phyloP scores from a whole-genome alignment of 2,113 vertebrate genomes.

The Carassius carassius region DNA sequence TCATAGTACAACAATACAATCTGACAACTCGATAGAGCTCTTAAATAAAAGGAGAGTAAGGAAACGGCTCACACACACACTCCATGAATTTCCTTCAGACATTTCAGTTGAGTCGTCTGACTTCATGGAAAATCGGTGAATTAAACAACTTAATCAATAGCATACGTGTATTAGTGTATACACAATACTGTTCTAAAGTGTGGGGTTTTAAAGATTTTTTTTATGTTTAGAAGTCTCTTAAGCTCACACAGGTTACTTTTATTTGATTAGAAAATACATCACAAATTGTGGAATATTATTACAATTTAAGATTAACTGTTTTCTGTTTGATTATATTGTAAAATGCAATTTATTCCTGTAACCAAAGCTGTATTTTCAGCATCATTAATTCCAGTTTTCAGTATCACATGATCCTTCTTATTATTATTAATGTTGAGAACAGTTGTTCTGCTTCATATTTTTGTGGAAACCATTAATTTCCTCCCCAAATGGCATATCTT shows the following conservation, averaged over 20 bases:
- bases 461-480: background rate
- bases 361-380: background rate
- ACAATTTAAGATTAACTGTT: background rate
- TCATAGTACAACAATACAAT: constrained; percentile 39
- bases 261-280: background rate
- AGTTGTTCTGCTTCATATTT: background rate
- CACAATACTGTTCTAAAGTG: background rate
- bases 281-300: background rate
- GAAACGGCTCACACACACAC: constrained; percentile 1
- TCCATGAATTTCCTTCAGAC: background rate
- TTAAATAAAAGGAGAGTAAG: constrained; percentile 23
- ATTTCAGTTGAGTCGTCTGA: background rate
- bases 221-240: background rate
- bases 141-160: background rate
- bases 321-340: background rate
- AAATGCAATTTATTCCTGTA: background rate
- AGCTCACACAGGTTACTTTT: background rate
- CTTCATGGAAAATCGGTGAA: constrained; percentile 16
- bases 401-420: background rate
- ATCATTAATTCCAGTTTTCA: background rate
- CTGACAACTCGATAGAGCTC: constrained; percentile 29
- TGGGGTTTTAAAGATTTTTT: too few species aligned
- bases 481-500: background rate
- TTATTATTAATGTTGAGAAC: background rate
- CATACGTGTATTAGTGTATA: too few species aligned